These are phyloP conservation scores for Pyrocephalus nanus DNA, from an alignment of 2,797 vertebrate species.

Conservation along the genomic window DNA sequence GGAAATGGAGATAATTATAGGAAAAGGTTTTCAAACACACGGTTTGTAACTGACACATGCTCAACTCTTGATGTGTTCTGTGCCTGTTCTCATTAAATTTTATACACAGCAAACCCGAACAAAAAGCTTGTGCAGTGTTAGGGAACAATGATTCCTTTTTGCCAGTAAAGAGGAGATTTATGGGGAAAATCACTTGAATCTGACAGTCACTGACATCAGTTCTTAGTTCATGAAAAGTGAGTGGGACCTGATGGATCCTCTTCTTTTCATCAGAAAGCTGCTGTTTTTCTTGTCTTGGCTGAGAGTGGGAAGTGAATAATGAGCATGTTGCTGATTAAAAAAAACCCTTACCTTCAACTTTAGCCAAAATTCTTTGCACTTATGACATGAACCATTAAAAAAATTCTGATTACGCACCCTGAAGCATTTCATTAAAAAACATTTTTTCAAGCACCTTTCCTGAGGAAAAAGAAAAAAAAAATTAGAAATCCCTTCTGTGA, in stretches of 20 bases:
- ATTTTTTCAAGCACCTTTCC: background rate
- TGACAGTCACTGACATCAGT: slow-evolving; percentile 72
- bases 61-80: slow-evolving; percentile 53
- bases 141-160: slow-evolving; percentile 70
- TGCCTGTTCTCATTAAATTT: slow-evolving; percentile 73
- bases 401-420: slow-evolving; percentile 4
- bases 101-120: slow-evolving; percentile 64
- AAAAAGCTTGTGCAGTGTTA: slow-evolving; percentile 59
- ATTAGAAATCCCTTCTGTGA: background rate
- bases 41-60: slow-evolving; percentile 50
- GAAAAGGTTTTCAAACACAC: slow-evolving; percentile 59
- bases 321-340: slow-evolving; percentile 57
- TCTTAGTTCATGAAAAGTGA: slow-evolving; percentile 73
- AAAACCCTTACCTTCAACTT: slow-evolving; percentile 41
- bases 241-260: slow-evolving; percentile 66
- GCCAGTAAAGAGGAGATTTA: slow-evolving; percentile 66
- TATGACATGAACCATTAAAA: slow-evolving; percentile 42
- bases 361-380: slow-evolving; percentile 59
- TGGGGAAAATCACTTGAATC: slow-evolving; percentile 68
- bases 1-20: slow-evolving; percentile 45
- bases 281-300: slow-evolving; percentile 62
- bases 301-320: slow-evolving; percentile 69
- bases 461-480: background rate
- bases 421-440: slow-evolving; percentile 23
- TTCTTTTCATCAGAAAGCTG: slow-evolving; percentile 62